phyloP scores from a whole-genome alignment of 2,797 vertebrate species.

The Spinus pinus region DNA sequence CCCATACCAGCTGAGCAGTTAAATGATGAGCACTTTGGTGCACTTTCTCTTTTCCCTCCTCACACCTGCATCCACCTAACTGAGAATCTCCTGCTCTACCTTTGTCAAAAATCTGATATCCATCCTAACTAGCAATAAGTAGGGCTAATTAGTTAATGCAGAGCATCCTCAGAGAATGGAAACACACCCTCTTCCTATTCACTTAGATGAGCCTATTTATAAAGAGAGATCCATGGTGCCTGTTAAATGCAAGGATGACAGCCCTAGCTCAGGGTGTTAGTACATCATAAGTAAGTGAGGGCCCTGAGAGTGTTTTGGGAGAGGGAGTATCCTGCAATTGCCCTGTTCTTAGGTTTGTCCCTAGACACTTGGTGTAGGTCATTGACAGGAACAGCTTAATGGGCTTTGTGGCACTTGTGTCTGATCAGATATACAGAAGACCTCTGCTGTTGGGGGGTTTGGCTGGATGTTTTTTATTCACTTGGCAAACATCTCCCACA shows the following conservation, averaged over 20 bases:
- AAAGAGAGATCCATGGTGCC: neutral
- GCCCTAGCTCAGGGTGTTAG: neutral
- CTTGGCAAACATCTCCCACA: neutral
- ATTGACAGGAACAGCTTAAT: neutral
- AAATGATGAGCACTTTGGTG: neutral
- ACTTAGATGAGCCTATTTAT: neutral
- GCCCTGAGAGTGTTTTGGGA: neutral
- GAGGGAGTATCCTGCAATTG: neutral
- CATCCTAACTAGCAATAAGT: neutral
- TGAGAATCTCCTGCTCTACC: neutral
- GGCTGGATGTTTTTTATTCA: neutral
- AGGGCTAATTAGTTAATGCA: neutral
- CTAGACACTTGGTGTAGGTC: neutral
- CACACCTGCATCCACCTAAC: neutral
- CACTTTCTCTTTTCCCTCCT: neutral
- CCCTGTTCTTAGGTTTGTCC: neutral
- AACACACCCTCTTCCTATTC: neutral
- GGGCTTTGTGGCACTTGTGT: neutral
- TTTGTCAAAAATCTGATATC: neutral
- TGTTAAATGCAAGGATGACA: neutral
- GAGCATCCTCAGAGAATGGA: neutral
- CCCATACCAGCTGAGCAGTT: neutral
- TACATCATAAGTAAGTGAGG: neutral
- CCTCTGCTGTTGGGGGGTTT: fast-evolving
- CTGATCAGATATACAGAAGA: neutral